These are phyloP conservation scores for Bathynomus jamesi DNA, from an alignment of 1,140 invertebrate species.

Conservation along the genomic window DNA sequence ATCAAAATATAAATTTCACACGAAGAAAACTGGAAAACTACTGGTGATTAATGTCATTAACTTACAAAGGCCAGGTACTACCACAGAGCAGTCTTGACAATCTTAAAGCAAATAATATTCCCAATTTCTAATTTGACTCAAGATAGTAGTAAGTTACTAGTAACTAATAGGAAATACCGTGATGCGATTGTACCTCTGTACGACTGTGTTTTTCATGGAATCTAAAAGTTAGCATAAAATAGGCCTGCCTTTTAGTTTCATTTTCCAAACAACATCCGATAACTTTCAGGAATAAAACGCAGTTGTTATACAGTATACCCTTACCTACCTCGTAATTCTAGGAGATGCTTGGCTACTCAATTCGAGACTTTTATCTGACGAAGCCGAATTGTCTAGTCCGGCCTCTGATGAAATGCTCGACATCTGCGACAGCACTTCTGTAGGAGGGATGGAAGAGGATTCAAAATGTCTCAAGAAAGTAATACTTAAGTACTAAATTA, in stretches of 20 bases:
- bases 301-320: neutral
- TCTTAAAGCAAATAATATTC: too few species aligned
- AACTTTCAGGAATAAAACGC: neutral
- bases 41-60: too few species aligned
- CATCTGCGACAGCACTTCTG: constrained; percentile 68
- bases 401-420: constrained; percentile 73
- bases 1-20: too few species aligned
- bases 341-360: constrained; percentile 50
- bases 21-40: too few species aligned
- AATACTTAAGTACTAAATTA: too few species aligned
- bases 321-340: constrained; percentile 13
- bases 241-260: constrained; percentile 49
- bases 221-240: too few species aligned
- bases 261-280: constrained; percentile 50
- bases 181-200: neutral
- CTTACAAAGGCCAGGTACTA: too few species aligned
- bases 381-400: constrained; percentile 59
- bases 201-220: neutral
- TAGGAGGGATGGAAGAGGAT: neutral
- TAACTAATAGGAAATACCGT: neutral
- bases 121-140: too few species aligned
- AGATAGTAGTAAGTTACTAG: too few species aligned
- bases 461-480: too few species aligned
- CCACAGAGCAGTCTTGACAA: too few species aligned
- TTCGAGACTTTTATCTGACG: constrained; percentile 69